Evolutionary conservation across 2,888 invertebrate genomes (phyloP).

Genomic region (Hydroisotoma schaefferi): DNA sequence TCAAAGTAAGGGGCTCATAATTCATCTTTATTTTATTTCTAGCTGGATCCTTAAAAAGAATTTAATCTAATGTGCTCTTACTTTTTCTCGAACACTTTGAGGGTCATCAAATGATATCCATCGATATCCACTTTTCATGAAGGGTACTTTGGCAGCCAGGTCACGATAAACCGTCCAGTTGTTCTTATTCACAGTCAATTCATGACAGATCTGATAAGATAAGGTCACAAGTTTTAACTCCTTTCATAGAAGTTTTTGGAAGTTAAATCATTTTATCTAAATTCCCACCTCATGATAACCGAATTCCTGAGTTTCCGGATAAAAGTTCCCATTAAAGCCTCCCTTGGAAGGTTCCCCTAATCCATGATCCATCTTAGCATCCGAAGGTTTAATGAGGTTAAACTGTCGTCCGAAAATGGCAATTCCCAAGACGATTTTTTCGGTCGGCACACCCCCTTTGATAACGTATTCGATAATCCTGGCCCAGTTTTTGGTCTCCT

Average conservation of each 20-base stretch:
- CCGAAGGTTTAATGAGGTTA: slow-evolving; percentile 3
- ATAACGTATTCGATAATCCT: slow-evolving; percentile 10
- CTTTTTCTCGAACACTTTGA: slow-evolving; percentile 15
- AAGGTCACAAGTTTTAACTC: background rate
- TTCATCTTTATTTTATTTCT: background rate
- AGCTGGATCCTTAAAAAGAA: background rate
- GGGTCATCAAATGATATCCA: slow-evolving; percentile 20
- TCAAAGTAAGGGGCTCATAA: background rate
- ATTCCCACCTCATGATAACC: slow-evolving; percentile 19
- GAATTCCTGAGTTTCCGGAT: background rate
- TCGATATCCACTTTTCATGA: slow-evolving; percentile 5
- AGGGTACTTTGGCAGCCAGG: slow-evolving; percentile 10
- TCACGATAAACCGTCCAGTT: slow-evolving; percentile 16
- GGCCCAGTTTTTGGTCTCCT: background rate
- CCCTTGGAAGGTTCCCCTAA: slow-evolving; percentile 8
- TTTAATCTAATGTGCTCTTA: background rate
- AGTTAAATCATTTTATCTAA: background rate
- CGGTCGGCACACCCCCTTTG: slow-evolving; percentile 7
- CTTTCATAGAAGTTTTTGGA: background rate
- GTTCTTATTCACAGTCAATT: background rate
- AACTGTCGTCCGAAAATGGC: slow-evolving; percentile 22
- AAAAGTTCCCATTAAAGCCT: slow-evolving; percentile 2
- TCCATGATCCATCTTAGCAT: slow-evolving; percentile 1
- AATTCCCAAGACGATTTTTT: slow-evolving; percentile 22
- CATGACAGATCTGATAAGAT: slow-evolving; percentile 16